Percentiles rank a stretch among this genome's conserved stretches.
phyloP scores from a whole-genome alignment of 1,140 invertebrate genomes.

The Cydia pomonella region DNA sequence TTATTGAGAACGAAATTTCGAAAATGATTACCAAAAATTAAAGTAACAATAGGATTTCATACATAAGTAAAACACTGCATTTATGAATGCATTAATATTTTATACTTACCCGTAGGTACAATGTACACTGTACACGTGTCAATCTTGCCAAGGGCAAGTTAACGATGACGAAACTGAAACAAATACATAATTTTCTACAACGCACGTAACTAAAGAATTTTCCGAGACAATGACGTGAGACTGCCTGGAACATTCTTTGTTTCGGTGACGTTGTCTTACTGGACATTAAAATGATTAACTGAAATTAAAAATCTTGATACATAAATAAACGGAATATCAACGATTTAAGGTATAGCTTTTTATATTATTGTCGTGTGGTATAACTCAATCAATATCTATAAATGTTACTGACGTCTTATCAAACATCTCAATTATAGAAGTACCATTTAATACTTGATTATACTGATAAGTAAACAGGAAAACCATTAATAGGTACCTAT shows the following conservation, averaged over 20 bases:
- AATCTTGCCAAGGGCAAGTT: not conserved
- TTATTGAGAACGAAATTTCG: not conserved
- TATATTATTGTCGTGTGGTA: not conserved
- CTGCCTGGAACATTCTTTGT: slow-evolving; percentile 11
- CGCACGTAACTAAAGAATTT: slow-evolving; percentile 15
- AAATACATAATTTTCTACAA: slow-evolving; percentile 1
- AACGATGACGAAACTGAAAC: not conserved
- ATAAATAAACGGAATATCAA: not conserved
- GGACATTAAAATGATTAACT: not conserved
- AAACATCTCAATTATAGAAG: not conserved
- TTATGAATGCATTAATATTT: not conserved
- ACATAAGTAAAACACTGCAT: not conserved
- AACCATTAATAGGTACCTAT: not conserved
- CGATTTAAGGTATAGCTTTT: no score
- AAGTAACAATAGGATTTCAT: not conserved
- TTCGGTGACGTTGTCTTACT: slow-evolving; percentile 8
- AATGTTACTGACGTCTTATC: not conserved
- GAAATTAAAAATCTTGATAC: not conserved
- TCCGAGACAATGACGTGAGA: not conserved
- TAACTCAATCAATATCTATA: not conserved
- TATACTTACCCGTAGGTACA: not conserved
- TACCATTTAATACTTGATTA: not conserved
- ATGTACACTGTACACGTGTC: not conserved
- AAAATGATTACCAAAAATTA: not conserved
- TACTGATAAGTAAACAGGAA: not conserved